A percentile compares a stretch with the other conserved stretches of the same genome.
phyloP scores from a whole-genome alignment of 1,140 invertebrate genomes.

The Drosophila littoralis region DNA sequence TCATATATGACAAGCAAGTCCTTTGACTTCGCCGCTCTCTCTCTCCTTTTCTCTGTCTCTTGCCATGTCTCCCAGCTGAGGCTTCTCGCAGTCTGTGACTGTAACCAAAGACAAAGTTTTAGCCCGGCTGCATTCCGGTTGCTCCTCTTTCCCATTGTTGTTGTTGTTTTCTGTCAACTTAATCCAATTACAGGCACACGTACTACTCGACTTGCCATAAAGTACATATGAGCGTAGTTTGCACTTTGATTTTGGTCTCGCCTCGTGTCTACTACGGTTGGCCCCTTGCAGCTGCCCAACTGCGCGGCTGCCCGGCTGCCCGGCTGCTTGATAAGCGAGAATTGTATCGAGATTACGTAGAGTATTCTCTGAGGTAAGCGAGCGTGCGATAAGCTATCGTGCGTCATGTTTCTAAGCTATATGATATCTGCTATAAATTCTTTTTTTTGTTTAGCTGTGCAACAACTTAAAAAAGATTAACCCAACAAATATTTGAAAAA shows the following conservation, averaged over 20 bases:
- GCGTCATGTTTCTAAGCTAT: neutral
- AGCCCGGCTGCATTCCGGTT: constrained; percentile 58
- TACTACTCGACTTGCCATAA: constrained; percentile 2
- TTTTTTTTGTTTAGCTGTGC: no score
- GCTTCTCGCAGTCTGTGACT: constrained; percentile 46
- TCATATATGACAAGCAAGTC: constrained; percentile 69
- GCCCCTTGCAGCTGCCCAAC: constrained; percentile 3
- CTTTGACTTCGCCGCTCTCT: constrained; percentile 25
- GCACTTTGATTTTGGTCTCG: constrained; percentile 67
- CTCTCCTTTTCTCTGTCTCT: neutral
- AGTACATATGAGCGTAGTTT: constrained; percentile 62
- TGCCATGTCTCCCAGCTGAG: constrained; percentile 11
- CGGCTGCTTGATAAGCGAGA: constrained; percentile 47
- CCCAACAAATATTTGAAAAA: no score
- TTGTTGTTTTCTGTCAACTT: constrained; percentile 70
- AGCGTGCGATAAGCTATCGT: neutral
- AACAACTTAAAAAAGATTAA: no score
- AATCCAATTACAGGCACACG: constrained; percentile 73
- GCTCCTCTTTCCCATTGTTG: constrained; percentile 8
- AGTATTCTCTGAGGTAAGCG: neutral
- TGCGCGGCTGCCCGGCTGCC: neutral
- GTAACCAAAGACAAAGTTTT: constrained; percentile 76
- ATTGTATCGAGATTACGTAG: constrained; percentile 18
- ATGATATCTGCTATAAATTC: no score
- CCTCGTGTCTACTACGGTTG: constrained; percentile 14